Evolutionary conservation across 1,140 invertebrate genomes (phyloP), one percentile per base, ranked within the genome.

Genomic region (Solenopsis fugax): DNA sequence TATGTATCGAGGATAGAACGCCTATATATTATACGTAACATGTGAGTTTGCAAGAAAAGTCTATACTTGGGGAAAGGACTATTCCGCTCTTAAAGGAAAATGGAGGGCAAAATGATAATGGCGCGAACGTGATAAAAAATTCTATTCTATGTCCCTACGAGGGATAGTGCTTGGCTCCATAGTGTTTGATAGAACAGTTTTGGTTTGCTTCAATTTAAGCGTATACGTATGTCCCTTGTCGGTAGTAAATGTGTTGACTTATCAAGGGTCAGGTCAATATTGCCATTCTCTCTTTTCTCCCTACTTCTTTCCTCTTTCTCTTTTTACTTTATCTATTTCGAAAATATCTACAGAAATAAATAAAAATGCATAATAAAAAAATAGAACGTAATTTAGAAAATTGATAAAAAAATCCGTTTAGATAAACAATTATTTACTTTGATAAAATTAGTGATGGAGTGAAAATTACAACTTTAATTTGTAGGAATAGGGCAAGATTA

Each of bases 201-300:
- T 50, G 80, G 67, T 73, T 71, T 69, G 77, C 69, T 50, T 71
- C 80, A 50, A 84, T 84, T 84, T 84, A 73, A 7, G 16, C 58
- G 4, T 50, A 60, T 24, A 18, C 24, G 24, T 48, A 48, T 72
- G 24, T 84, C 67, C 69, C 80, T 72, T 84, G 69, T 21, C 18
- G 80, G 12, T 71, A 37, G 45, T 84, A 73, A 84, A 71, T 41
- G 24, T 24, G 29, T 50, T 64, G 3, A 34, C 67, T 34, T 73
- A 73, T 82, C 67, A 84, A 84, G n/a, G 54, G 4, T 84, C 12
- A 50, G 52, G 18, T 72, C 69, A 60, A 60, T 73, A 73, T 37
- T 60, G 54, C 10, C 37, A 21, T 12, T 52, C 12, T 24, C 29
- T 24, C 7, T 45, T 2, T 60, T 12, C 16, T n/a, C 16, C 12